Evolutionary conservation across 2,888 invertebrate genomes (phyloP).

Genomic region (Nymphalis c-album): DNA sequence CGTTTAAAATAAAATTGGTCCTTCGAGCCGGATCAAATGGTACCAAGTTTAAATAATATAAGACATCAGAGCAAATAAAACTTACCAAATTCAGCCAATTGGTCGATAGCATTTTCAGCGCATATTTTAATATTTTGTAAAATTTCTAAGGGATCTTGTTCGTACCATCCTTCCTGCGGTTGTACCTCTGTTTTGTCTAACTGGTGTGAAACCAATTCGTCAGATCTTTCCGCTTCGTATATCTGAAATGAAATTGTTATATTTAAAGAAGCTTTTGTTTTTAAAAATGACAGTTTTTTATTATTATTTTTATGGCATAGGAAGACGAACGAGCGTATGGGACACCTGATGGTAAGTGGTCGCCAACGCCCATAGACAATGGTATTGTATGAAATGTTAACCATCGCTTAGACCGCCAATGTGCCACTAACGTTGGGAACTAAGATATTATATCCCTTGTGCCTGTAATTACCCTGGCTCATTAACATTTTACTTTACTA

Average conservation of each 20-base stretch:
- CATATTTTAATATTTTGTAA: conserved; percentile 89
- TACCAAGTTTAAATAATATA: neutral
- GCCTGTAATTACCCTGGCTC: too few relatives aligned
- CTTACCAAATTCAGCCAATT: conserved; percentile 81
- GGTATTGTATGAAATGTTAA: too few relatives aligned
- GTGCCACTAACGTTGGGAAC: too few relatives aligned
- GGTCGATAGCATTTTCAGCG: conserved; percentile 87
- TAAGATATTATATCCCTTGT: too few relatives aligned
- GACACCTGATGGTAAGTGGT: too few relatives aligned
- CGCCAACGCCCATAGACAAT: too few relatives aligned
- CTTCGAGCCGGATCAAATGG: neutral
- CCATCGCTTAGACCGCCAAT: too few relatives aligned
- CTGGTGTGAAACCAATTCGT: conserved; percentile 90
- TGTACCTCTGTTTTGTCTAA: conserved; percentile 89
- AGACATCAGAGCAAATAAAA: neutral
- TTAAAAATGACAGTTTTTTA: neutral
- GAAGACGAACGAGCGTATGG: too few relatives aligned
- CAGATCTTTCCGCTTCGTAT: conserved; percentile 88
- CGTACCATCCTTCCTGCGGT: conserved; percentile 96
- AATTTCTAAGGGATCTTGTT: conserved; percentile 94
- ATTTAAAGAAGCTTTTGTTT: neutral
- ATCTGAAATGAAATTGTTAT: conserved; percentile 73
- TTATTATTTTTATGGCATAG: too few relatives aligned
- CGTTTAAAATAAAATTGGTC: neutral
- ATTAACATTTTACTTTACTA: too few relatives aligned